Evolutionary conservation across 2,113 vertebrate genomes (phyloP).

Genomic region (Sorex araneus): DNA sequence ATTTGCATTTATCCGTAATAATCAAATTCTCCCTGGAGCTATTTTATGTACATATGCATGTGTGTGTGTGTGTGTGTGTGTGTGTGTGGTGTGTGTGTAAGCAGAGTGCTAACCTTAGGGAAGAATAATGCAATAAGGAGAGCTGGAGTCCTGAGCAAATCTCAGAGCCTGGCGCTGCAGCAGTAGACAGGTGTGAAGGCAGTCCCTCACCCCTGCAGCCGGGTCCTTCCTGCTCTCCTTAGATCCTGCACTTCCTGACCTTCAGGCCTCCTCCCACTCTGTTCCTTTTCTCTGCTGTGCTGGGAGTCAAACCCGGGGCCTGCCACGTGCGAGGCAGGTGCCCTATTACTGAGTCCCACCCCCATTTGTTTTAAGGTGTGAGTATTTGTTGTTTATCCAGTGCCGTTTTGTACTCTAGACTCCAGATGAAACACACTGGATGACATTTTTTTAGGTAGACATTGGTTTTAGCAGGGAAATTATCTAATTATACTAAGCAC

Average conservation of each 20-base stretch:
- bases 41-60: neutral
- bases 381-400: neutral
- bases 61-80: too few species aligned
- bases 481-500: too few species aligned
- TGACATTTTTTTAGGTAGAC: neutral
- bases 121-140: neutral
- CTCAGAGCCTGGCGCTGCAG: neutral
- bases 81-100: too few species aligned
- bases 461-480: conserved; percentile 58
- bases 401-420: conserved; percentile 45
- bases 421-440: conserved; percentile 46
- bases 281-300: neutral
- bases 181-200: too few species aligned
- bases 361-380: conserved; percentile 7
- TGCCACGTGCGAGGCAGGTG: too few species aligned
- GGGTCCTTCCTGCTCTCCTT: neutral
- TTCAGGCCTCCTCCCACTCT: neutral
- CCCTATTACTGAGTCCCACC: neutral
- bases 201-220: neutral
- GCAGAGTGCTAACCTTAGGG: neutral
- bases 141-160: neutral
- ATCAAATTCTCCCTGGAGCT: neutral
- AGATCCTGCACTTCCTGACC: too few species aligned
- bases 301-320: too few species aligned
- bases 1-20: neutral